Conservation (phyloP, 2,113 vertebrate genomes). For the Etheostoma spectabile region DNA sequence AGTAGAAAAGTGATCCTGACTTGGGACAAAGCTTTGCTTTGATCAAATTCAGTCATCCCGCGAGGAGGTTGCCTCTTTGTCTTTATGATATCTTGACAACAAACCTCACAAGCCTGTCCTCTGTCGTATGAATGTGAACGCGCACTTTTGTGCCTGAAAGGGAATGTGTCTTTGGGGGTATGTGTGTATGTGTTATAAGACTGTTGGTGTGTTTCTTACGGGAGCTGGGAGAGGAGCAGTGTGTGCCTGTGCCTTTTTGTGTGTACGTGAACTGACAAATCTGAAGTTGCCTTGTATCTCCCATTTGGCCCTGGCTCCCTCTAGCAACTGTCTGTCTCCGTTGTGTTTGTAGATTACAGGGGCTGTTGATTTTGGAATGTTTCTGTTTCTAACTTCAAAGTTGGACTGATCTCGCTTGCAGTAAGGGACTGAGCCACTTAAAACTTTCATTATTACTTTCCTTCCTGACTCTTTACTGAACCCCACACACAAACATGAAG, state of each 20-base stretch:
- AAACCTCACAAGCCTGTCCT: conserved; percentile 63
- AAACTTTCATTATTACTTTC: conserved; percentile 63
- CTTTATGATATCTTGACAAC: conserved; percentile 74
- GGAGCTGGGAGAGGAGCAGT: conserved; percentile 43
- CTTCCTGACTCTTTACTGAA: conserved; percentile 10
- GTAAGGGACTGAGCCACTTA: conserved; percentile 66
- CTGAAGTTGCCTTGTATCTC: conserved; percentile 71
- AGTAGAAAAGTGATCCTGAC: conserved; percentile 71
- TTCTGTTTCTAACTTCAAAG: conserved; percentile 75
- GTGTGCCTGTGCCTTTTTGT: conserved; percentile 27
- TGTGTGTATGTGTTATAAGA: neutral
- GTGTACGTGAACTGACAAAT: conserved; percentile 73
- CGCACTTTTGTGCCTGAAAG: conserved; percentile 55
- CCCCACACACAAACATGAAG: too few relatives aligned
- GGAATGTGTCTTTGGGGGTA: conserved; percentile 31
- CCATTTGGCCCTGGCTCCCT: conserved; percentile 61
- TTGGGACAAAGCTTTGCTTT: conserved; percentile 77
- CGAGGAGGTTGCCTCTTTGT: conserved; percentile 68
- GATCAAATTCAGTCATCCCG: conserved; percentile 68
- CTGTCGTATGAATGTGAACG: conserved; percentile 42
- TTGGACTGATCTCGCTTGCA: conserved; percentile 71
- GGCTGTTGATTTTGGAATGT: conserved; percentile 75
- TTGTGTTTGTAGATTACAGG: conserved; percentile 80
- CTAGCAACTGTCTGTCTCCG: conserved; percentile 60
- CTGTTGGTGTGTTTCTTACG: conserved; percentile 49